Evolutionary conservation across 2,888 invertebrate genomes (phyloP), one percentile per base, ranked within the genome.

Genomic region (Chloroclystis v-ata): DNA sequence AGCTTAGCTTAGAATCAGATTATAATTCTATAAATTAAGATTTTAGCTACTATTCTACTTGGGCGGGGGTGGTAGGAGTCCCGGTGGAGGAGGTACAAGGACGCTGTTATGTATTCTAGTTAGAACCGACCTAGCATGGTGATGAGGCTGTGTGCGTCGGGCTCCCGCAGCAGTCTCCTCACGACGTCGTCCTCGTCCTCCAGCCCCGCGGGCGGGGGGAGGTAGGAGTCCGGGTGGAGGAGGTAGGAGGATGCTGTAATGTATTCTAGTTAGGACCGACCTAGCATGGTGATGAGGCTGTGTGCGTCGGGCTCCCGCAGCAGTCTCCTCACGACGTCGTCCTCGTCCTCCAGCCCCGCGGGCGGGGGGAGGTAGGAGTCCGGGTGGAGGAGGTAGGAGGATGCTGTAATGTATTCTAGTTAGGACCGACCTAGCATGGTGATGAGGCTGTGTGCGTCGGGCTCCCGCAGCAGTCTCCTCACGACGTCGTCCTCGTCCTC

Each of bases 381-480:
- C 48, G 94, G 95, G 89, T 95, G 95, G 65, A 94, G 90, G 68
- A 94, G 89, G 82, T 95, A 95, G 69, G 92, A 91, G 65, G 93
- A 92, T 55, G 90, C 90, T 90, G 68, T 40, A 61, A 43, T 9
- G 3, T 30, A n/a, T n/a, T n/a, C n/a, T n/a, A n/a, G n/a, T n/a
- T n/a, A n/a, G n/a, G n/a, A n/a, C n/a, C n/a, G n/a, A n/a, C n/a
- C n/a, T n/a, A n/a, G n/a, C n/a, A n/a, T n/a, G n/a, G n/a, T n/a
- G n/a, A n/a, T n/a, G n/a, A n/a, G n/a, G n/a, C n/a, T n/a, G n/a
- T n/a, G n/a, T n/a, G n/a, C n/a, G n/a, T n/a, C n/a, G n/a, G n/a
- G n/a, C n/a, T n/a, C n/a, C n/a, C n/a, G n/a, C n/a, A n/a, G n/a
- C n/a, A n/a, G n/a, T n/a, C n/a, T n/a, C n/a, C n/a, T n/a, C n/a